Base-by-base conservation (phyloP, 2,113 vertebrate genomes). In the Gobio gobio region DNA sequence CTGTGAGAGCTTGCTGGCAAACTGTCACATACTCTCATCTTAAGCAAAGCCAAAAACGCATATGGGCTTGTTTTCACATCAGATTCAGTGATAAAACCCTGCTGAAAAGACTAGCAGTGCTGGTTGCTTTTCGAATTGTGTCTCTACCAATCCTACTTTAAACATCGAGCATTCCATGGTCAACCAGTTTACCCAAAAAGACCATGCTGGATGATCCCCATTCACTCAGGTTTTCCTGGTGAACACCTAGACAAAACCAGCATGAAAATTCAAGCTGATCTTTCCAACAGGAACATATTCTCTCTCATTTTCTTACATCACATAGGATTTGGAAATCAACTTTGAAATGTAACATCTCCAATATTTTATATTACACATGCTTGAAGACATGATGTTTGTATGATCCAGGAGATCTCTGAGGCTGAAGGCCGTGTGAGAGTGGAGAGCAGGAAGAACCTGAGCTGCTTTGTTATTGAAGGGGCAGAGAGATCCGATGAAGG, bases 391-490 rank as follows among this genome's bases (percentile, higher is more conserved):
- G 49, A 40, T 12, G 0, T 58, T 40, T 70, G 9, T 61, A 10
- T 75, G 78, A 29, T 79, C 9, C 88, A 98, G 97, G 91, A 92
- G 77, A 90, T 97, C 82, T 20, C 88, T 0, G 88, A 89, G 5
- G 86, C 70, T 0, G 96, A 97, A 86, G 97, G 97, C 64, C 91
- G 96, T 24, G 89, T 93, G 22, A 95, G 80, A 0, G 82, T 98
- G 0, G 97, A 98, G 91, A 88, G 90, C 58, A 90, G 87, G 54
- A 90, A 87, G 7, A 95, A 93, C 16, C 49, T 91, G 87, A 96
- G 95, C 95, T 96, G 95, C 91, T 95, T 97, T 0, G 92, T 97
- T 24, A 96, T 98, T 0, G 97, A 98, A 87, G 95, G 95, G 1
- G 96, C 96, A 0, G 93, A 94, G 89, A 91, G 92, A 43, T 64